Evolutionary conservation across 2,113 vertebrate genomes (phyloP), one percentile per base, ranked within the genome.

Genomic region (Pholis gunnellus): DNA sequence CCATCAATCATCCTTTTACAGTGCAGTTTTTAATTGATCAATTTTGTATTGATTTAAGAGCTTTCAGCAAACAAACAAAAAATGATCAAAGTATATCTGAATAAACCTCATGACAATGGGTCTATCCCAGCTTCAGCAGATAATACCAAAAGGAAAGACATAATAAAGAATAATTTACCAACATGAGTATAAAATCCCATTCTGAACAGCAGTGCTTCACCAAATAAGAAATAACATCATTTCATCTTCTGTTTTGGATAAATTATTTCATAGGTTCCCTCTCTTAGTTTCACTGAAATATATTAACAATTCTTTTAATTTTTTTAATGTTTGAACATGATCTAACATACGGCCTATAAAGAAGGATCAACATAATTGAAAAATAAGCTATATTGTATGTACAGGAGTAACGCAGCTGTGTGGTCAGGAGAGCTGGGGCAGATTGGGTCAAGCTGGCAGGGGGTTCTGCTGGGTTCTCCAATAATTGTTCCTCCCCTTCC

Each of bases 351-450:
- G 78, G 78, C 87, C 92, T 94, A 93, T 90, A 95, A 95, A 95
- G 92, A 94, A 94, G 75, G 91, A 86, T 89, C 56, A 95, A 94
- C 93, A 93, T 61, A 95, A 94, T 94, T 94, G 85, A 95, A 95
- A 95, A 95, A 95, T 95, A 94, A 95, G 94, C 93, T 95, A 92
- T 95, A 94, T 94, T 90, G 86, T 96, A 95, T 95, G 91, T 95
- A 96, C 94, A 95, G 83, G 84, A 87, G 84, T 91, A 85, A 88
- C 75, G 92, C 88, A 92, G 92, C 91, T 90, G 88, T 87, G 85
- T 88, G 85, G 79, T 88, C 74, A 82, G 87, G 84, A 89, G 87
- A 86, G 85, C 85, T 76, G 82, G 85, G 90, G 86, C 56, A 91
- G 84, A 88, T 77, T 86, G 82, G 88, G 77, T 88, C 83, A 75